Base-by-base conservation (phyloP, 2,113 vertebrate genomes). In the Pelvicachromis taeniatus region DNA sequence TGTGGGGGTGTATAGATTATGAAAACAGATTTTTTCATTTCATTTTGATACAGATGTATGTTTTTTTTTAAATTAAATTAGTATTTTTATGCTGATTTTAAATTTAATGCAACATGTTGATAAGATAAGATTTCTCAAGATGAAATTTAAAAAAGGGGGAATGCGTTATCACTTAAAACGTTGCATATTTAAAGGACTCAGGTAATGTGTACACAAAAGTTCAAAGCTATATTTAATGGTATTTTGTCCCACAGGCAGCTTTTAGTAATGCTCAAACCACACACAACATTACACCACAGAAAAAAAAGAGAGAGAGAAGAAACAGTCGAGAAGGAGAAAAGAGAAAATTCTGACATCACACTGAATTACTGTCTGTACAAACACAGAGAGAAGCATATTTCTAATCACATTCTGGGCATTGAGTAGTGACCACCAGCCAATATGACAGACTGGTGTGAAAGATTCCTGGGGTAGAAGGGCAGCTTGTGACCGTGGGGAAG, bases 401-500 rank as follows among this genome's bases (percentile, higher is more conserved):
- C 84, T 89, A 87, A 86, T 91, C 91, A 88, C 83, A 87, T 87
- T 85, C 63, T 91, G 83, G 83, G 33, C 88, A 77, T 53, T 88
- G 75, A 82, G 38, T 2, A 4, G 87, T 79, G 82, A 83, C 77
- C 50, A 59, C 16, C 35, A 70, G 89, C 90, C 94, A 88, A 89
- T 59, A 82, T 63, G 88, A 94, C 94, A 95, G 96, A 92, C 92
- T 88, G 94, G 59, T 91, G 78, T 80, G 80, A 88, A 56, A 79
- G 86, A 88, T 89, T 92, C 93, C 90, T 56, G 84, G 91, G 90
- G 91, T 87, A 80, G 85, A 81, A 92, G 93, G 94, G 95, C 96
- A 96, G 96, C 95, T 96, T 96, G 96, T 88, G 86, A 90, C 93
- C 85, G 40, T 78, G 33, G 91, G 94, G 94, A 89, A 80, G 85